Base-by-base conservation (phyloP, 2,797 vertebrate species). In the Somateria mollissima region DNA sequence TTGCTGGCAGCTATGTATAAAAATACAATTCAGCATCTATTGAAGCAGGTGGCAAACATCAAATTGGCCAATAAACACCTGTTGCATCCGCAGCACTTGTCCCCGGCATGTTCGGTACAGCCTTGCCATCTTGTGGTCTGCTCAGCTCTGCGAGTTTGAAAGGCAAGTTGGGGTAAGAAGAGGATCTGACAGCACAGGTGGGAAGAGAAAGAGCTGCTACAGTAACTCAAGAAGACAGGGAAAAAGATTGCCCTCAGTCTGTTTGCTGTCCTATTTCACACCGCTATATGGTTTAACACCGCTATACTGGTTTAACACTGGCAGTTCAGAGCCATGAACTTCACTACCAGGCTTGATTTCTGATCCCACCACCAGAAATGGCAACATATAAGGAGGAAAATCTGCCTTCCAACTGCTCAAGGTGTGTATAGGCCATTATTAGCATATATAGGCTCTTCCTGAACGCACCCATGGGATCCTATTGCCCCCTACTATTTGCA, bases 341-440 rank as follows among this genome's bases (percentile, higher is more conserved):
- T 49, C 7, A 21, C 83, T 51, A 36, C 41, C 70, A 12, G 27
- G 19, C 11, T 34, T 32, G 8, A 28, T 39, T 49, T 34, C 41
- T 39, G 25, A 34, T 62, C 47, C 65, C n/a, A 3, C 54, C 3
- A 10, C 30, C 13, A 27, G 49, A 8, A 64, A 39, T 3, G 45
- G 47, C 58, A 71, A 25, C 5, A 2, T 4, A n/a, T 2, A 32
- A 28, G 66, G 45, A 39, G 41, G 28, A 27, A 13, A 53, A n/a
- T n/a, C 15, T 11, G 9, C 61, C 19, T 28, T 10, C 18, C 36
- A 15, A 4, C 47, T 37, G 58, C 73, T 22, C 1, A 45, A 22
- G 58, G n/a, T 13, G 4, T 1, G 11, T 27, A 4, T 7, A 43
- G 62, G 53, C 18, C 28, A 11, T 4, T 1, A 16, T 2, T n/a